A percentile compares a stretch with the other conserved stretches of the same genome.
phyloP scores from a whole-genome alignment of 2,888 invertebrate species.

The Pseudolycoriella hygida region DNA sequence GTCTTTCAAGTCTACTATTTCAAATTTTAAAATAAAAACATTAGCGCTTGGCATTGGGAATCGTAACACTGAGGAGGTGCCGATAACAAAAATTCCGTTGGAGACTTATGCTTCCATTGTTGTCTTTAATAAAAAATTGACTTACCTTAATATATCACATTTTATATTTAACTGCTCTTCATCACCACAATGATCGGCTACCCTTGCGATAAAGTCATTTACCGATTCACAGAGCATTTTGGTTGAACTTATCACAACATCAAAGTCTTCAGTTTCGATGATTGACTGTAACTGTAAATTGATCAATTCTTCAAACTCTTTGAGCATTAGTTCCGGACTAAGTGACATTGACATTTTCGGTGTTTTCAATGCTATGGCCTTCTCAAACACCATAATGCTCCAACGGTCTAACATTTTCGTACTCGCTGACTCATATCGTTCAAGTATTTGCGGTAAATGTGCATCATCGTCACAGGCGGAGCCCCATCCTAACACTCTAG shows the following conservation, averaged over 20 bases:
- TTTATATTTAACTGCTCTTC: conserved; percentile 44
- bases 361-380: conserved; percentile 43
- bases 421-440: conserved; percentile 90
- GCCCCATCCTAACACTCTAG: conserved; percentile 91
- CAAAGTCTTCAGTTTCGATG: conserved; percentile 62
- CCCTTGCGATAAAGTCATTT: conserved; percentile 50
- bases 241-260: conserved; percentile 51
- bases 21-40: no score
- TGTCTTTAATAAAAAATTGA: no score
- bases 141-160: conserved; percentile 43
- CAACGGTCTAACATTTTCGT: conserved; percentile 95
- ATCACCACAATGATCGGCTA: conserved; percentile 39
- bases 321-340: conserved; percentile 32
- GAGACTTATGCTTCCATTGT: no score
- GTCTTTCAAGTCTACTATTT: no score
- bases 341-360: conserved; percentile 32
- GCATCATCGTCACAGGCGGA: conserved; percentile 91
- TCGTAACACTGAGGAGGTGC: no score
- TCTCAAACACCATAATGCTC: conserved; percentile 90
- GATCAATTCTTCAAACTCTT: conserved; percentile 60
- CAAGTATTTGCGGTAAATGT: conserved; percentile 76
- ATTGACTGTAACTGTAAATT: conserved; percentile 71
- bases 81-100: no score
- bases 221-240: conserved; percentile 63
- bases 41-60: no score